A percentile compares a stretch with the other conserved stretches of the same genome.
Conservation (phyloP, 1,140 invertebrate species). For the Drosophila pseudoananassae region DNA sequence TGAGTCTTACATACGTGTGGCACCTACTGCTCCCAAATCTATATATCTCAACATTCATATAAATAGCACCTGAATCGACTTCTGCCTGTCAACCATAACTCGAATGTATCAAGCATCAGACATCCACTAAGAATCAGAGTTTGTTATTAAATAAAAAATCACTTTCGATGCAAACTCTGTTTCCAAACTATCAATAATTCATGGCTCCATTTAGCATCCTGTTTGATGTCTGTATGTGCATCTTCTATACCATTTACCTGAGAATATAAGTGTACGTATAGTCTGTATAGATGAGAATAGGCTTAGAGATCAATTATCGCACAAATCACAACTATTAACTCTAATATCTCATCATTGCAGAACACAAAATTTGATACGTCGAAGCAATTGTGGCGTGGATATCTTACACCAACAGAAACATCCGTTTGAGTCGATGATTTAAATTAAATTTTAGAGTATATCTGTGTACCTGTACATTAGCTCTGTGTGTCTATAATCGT, state of each 20-base stretch:
- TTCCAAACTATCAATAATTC: constrained; percentile 11
- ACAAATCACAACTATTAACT: constrained; percentile 24
- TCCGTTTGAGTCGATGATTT: constrained; percentile 83
- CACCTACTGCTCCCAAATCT: constrained; percentile 48
- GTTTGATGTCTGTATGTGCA: constrained; percentile 42
- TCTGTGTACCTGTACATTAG: constrained; percentile 46
- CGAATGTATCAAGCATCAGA: constrained; percentile 28
- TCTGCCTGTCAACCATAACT: constrained; percentile 51
- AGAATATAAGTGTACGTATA: constrained; percentile 23
- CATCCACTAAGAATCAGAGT: constrained; percentile 23
- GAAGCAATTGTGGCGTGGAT: constrained; percentile 81
- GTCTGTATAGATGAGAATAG: constrained; percentile 21
- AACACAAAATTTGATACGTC: constrained; percentile 81
- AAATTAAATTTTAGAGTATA: constrained; percentile 31
- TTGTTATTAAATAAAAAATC: not conserved
- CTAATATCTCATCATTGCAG: constrained; percentile 58
- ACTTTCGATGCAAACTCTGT: constrained; percentile 25
- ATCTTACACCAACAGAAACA: constrained; percentile 81
- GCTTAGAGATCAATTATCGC: not conserved
- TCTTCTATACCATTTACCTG: constrained; percentile 13
- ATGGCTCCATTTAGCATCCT: constrained; percentile 45
- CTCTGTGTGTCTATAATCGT: constrained; percentile 42
- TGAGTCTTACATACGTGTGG: constrained; percentile 54
- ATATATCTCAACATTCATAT: constrained; percentile 40
- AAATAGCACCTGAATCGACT: constrained; percentile 40